Percentiles rank a stretch among this genome's conserved stretches.
phyloP scores from a whole-genome alignment of 1,140 invertebrate species.

The Tyrophagus putrescentiae region DNA sequence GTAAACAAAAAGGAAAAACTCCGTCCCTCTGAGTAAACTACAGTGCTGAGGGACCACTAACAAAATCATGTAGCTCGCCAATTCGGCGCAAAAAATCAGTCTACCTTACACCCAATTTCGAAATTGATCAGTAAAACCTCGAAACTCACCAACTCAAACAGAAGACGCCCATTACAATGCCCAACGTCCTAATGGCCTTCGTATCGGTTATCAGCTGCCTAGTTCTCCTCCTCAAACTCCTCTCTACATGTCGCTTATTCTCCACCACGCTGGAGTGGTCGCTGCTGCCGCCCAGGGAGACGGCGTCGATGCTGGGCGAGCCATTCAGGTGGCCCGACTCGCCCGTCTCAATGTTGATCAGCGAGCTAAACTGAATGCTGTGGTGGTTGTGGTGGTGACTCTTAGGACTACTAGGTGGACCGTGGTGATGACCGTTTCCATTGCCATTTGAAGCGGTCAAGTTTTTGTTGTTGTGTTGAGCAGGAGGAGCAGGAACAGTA shows the following conservation, averaged over 20 bases:
- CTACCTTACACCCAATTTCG: background rate
- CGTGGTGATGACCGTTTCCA: background rate
- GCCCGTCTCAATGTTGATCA: background rate
- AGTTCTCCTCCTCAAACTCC: slow-evolving; percentile 27
- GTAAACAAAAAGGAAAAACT: background rate
- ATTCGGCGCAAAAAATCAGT: too few species aligned
- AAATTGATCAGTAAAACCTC: too few species aligned
- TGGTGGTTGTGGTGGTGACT: background rate
- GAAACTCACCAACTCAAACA: slow-evolving; percentile 65
- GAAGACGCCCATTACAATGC: slow-evolving; percentile 85
- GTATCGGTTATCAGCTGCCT: slow-evolving; percentile 29
- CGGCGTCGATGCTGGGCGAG: background rate
- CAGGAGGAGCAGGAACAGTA: too few species aligned
- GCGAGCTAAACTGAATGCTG: slow-evolving; percentile 8
- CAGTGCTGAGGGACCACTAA: too few species aligned
- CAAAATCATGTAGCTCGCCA: too few species aligned
- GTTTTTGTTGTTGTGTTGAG: background rate
- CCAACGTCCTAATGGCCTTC: slow-evolving; percentile 86
- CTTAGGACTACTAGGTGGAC: too few species aligned
- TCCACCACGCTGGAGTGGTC: slow-evolving; percentile 14
- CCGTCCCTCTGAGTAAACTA: background rate
- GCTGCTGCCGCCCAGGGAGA: background rate
- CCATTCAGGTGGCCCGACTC: slow-evolving; percentile 2
- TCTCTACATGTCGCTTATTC: slow-evolving; percentile 26
- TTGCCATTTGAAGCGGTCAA: background rate